Conservation (phyloP, 2,113 vertebrate species). For the Toxostoma redivivum region DNA sequence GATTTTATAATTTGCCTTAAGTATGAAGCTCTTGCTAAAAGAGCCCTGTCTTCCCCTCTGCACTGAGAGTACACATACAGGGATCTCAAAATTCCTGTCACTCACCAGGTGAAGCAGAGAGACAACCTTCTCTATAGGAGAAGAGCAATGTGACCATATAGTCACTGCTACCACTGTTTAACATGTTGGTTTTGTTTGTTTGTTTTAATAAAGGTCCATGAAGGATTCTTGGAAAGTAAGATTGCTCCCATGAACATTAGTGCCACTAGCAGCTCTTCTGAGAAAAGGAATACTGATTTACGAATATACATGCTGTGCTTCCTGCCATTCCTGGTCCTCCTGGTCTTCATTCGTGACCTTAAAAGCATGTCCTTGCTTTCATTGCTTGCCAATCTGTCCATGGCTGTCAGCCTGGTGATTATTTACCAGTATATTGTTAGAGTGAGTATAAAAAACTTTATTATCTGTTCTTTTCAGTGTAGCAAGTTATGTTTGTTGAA, state of each 20-base stretch:
- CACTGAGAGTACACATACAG: fast-evolving
- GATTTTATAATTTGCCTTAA: neutral
- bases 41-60: neutral
- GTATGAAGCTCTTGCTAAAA: neutral
- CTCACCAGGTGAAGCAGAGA: neutral
- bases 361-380: constrained; percentile 82
- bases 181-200: neutral
- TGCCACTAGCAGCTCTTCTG: neutral
- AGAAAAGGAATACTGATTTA: constrained; percentile 74
- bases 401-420: constrained; percentile 84
- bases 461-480: neutral
- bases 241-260: constrained; percentile 45
- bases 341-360: constrained; percentile 85
- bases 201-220: constrained; percentile 72
- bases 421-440: constrained; percentile 82
- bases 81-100: neutral
- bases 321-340: constrained; percentile 79
- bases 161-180: neutral
- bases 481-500: neutral
- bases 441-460: constrained; percentile 65
- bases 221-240: constrained; percentile 72
- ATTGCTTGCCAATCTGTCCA: constrained; percentile 81
- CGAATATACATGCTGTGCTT: constrained; percentile 84
- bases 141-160: fast-evolving
- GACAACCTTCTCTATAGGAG: neutral